phyloP scores from a whole-genome alignment of 2,888 invertebrate genomes.

The Ceramica pisi region DNA sequence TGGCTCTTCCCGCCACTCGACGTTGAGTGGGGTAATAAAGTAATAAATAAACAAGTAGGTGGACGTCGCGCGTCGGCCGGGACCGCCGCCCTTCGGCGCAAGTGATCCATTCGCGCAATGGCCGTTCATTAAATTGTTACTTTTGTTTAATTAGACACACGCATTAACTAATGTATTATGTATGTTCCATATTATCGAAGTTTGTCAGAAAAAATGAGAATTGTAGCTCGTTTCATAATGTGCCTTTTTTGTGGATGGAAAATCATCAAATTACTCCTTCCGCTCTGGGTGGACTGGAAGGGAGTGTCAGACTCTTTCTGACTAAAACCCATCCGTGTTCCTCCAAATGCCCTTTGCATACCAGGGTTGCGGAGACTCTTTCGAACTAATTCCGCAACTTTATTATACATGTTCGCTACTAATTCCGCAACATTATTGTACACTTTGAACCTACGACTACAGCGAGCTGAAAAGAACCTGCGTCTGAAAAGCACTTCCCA shows the following conservation, averaged over 20 bases:
- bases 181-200: background rate
- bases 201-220: background rate
- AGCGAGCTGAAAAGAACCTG: conserved; percentile 24
- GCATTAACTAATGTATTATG: conserved; percentile 36
- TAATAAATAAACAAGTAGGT: conserved; percentile 86
- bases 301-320: too few relatives aligned
- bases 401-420: too few relatives aligned
- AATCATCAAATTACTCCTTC: too few relatives aligned
- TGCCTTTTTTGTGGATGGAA: background rate
- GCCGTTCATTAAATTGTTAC: conserved; percentile 64
- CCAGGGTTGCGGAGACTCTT: too few relatives aligned
- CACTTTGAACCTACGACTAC: conserved; percentile 4
- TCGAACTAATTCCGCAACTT: too few relatives aligned
- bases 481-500: conserved; percentile 28
- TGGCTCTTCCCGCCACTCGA: conserved; percentile 83
- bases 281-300: too few relatives aligned
- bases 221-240: conserved; percentile 5
- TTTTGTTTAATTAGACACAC: conserved; percentile 56
- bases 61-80: conserved; percentile 67
- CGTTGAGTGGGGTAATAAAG: conserved; percentile 86
- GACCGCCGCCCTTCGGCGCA: conserved; percentile 26
- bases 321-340: too few relatives aligned
- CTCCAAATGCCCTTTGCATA: too few relatives aligned
- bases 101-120: conserved; percentile 67
- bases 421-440: too few relatives aligned